Conservation (phyloP, 2,797 vertebrate genomes). For the Echeneis naucrates region DNA sequence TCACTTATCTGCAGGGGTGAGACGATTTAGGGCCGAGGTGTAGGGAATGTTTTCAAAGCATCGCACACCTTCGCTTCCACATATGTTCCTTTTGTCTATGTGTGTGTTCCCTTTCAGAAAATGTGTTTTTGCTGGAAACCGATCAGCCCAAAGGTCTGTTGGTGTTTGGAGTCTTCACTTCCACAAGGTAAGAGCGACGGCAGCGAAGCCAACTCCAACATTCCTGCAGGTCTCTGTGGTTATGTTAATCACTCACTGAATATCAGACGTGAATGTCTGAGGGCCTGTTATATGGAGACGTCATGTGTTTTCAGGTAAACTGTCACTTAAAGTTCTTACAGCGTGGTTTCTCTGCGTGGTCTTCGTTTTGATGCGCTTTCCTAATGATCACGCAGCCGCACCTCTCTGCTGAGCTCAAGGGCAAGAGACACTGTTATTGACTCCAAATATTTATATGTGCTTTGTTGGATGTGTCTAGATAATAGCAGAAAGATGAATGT, state of each 20-base stretch:
- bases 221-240: conserved; percentile 50
- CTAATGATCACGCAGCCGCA: not conserved
- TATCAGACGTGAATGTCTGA: conserved; percentile 43
- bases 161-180: conserved; percentile 96
- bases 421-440: not conserved
- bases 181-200: conserved; percentile 90
- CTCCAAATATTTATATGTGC: not conserved
- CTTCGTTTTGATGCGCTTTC: conserved; percentile 26
- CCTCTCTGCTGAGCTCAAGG: not conserved
- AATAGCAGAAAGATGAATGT: conserved; percentile 5
- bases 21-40: not conserved
- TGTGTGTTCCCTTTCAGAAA: conserved; percentile 86
- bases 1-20: conserved; percentile 3
- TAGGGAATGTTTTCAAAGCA: conserved; percentile 15
- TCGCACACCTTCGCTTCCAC: not conserved
- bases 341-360: conserved; percentile 32
- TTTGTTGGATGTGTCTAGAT: not conserved
- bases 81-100: not conserved
- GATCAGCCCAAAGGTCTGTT: conserved; percentile 93
- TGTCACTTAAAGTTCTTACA: conserved; percentile 27
- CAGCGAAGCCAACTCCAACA: conserved; percentile 52
- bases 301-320: conserved; percentile 41
- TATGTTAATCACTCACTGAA: conserved; percentile 48
- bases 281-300: conserved; percentile 25
- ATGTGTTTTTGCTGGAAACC: conserved; percentile 94